Evolutionary conservation across 37 sponge, comb jelly and placozoan species (phyloP).

Genomic region (Cliona cf. orientalis): DNA sequence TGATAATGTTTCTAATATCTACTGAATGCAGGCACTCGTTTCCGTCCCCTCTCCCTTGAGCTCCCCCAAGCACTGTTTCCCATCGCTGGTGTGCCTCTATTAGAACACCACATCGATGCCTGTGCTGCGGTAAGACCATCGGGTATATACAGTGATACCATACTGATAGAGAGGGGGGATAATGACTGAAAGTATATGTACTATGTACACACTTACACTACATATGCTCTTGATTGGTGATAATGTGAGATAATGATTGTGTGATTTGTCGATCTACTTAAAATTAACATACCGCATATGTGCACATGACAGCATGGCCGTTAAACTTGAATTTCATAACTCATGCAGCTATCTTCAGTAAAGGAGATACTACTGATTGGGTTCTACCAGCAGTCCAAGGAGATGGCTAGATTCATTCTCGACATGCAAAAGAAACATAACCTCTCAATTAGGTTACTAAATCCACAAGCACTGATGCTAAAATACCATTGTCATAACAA

Average conservation of each 20-base stretch:
- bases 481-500: not conserved
- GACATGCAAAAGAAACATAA: conserved; percentile 63
- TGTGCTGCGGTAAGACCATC: conserved; percentile 70
- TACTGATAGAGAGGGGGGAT: no score
- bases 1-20: not conserved
- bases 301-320: not conserved
- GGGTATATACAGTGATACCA: no score
- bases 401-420: conserved; percentile 71
- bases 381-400: conserved; percentile 64
- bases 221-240: no score
- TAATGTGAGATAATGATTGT: no score
- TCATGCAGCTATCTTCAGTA: conserved; percentile 62
- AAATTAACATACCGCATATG: no score
- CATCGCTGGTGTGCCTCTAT: conserved; percentile 96
- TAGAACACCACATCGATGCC: conserved; percentile 95
- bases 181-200: no score
- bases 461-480: not conserved
- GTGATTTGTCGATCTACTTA: no score
- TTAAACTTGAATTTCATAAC: not conserved
- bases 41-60: conserved; percentile 96
- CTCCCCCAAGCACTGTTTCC: conserved; percentile 96
- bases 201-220: no score
- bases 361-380: conserved; percentile 90
- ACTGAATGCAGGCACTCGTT: conserved; percentile 72
- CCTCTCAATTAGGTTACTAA: conserved; percentile 60